These are phyloP conservation scores for Stegodyphus mimosarum DNA, from an alignment of 1,140 invertebrate species.

Conservation along the genomic window DNA sequence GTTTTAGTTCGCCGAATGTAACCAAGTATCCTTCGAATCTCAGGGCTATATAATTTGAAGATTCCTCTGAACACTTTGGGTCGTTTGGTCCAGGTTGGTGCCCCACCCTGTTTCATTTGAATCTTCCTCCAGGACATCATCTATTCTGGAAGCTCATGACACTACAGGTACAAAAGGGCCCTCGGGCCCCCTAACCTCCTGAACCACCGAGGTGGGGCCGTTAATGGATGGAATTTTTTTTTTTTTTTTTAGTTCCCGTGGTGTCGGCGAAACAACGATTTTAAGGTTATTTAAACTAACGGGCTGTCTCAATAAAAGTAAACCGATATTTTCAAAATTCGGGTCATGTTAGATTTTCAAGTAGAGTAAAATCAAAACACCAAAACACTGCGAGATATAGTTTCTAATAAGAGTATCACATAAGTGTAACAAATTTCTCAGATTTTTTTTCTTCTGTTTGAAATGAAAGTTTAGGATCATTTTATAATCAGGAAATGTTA, in stretches of 20 bases:
- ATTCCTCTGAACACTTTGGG: constrained; percentile 11
- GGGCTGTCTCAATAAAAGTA: no score
- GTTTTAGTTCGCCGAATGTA: constrained; percentile 23
- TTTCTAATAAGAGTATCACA: no score
- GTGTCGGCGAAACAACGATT: not conserved
- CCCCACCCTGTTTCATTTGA: constrained; percentile 59
- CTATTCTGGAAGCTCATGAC: constrained; percentile 44
- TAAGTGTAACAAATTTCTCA: no score
- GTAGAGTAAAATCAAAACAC: no score
- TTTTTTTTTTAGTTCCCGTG: not conserved
- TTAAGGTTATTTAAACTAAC: no score
- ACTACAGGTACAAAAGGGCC: not conserved
- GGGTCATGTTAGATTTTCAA: no score
- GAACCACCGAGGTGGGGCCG: constrained; percentile 43
- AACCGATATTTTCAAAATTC: no score
- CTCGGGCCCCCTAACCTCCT: constrained; percentile 32
- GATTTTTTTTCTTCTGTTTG: no score
- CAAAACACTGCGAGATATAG: no score
- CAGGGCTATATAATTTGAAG: constrained; percentile 45
- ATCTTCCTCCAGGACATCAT: constrained; percentile 55
- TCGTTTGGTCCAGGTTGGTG: constrained; percentile 20
- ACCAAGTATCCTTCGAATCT: constrained; percentile 40
- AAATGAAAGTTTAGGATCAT: no score
- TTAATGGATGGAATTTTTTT: not conserved
- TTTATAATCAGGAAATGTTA: no score